Evolutionary conservation across 2,113 vertebrate genomes (phyloP), one percentile per base, ranked within the genome.

Genomic region (Nyctibius bracteatus): DNA sequence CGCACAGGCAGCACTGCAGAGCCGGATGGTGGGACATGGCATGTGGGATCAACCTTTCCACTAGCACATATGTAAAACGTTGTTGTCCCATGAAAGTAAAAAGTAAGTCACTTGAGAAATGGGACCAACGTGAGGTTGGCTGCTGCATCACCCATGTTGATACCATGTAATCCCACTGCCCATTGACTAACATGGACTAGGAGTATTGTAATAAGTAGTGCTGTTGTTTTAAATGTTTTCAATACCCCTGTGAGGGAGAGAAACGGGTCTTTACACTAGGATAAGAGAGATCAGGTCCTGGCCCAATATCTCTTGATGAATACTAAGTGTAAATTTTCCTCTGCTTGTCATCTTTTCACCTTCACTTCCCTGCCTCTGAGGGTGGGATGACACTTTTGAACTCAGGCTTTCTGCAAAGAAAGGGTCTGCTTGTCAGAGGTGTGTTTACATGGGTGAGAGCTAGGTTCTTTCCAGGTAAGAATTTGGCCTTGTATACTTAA

Each of bases 21-120:
- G 23, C 13, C 35, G 68, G n/a, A 5, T 54, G 68, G 57, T 46
- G 47, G 44, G 41, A 62, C 30, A 7, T 2, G 4, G 47, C 41
- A 55, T 0, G 0, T 8, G 12, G 43, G 33, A 51, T 37, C 33
- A 30, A 2, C 22, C 57, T 73, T 63, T 68, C 43, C 23, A 24
- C 16, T 20, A 25, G 67, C 23, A 31, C 6, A 1, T 12, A 15
- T 5, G 11, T 47, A 24, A 58, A 41, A 54, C 20, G 33, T 25
- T 58, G 61, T 22, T 67, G 30, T 47, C 7, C 31, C 17, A 10
- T 15, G 16, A 33, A 22, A 27, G 21, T 21, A 33, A 13, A 49
- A 43, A 55, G 25, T 15, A 3, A 11, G 6, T 24, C 9, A 2
- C 25, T 37, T 62, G 41, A 58, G 70, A 58, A 88, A 43, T 9